These are phyloP conservation scores for Drosophila mimica DNA, from an alignment of 2,888 invertebrate genomes.

Conservation along the genomic window DNA sequence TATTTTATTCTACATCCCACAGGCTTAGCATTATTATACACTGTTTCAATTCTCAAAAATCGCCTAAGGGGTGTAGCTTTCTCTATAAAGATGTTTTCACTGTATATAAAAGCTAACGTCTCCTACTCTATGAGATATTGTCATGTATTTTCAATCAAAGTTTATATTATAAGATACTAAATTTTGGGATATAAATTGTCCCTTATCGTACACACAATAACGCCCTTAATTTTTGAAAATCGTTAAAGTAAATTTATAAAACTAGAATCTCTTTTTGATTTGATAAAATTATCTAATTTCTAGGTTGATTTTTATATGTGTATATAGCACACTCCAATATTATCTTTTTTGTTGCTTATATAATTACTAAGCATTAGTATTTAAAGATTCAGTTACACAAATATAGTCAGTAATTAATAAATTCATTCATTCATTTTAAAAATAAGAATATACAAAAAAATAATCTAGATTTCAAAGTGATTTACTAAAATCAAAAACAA, in stretches of 20 bases:
- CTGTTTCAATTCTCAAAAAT: neutral
- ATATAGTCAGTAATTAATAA: neutral
- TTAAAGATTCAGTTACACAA: neutral
- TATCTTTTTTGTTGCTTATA: too few species aligned
- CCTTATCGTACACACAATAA: neutral
- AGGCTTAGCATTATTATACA: constrained; percentile 58
- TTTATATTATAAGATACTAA: neutral
- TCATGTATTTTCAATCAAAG: neutral
- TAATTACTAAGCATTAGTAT: neutral
- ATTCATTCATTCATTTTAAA: neutral
- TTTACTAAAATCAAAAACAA: neutral
- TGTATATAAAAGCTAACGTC: too few species aligned
- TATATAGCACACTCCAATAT: neutral
- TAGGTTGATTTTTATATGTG: too few species aligned
- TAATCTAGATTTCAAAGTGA: neutral
- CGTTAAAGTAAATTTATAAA: neutral
- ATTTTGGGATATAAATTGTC: neutral
- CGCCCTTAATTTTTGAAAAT: neutral
- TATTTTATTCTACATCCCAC: constrained; percentile 57
- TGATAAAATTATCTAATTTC: neutral
- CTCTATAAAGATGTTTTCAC: neutral
- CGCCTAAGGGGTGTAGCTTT: neutral
- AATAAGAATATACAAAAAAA: neutral
- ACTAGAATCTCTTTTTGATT: neutral
- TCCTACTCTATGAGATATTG: neutral